These are phyloP conservation scores for Hylyphantes graminicola DNA, from an alignment of 1,140 invertebrate genomes.

Conservation along the genomic window DNA sequence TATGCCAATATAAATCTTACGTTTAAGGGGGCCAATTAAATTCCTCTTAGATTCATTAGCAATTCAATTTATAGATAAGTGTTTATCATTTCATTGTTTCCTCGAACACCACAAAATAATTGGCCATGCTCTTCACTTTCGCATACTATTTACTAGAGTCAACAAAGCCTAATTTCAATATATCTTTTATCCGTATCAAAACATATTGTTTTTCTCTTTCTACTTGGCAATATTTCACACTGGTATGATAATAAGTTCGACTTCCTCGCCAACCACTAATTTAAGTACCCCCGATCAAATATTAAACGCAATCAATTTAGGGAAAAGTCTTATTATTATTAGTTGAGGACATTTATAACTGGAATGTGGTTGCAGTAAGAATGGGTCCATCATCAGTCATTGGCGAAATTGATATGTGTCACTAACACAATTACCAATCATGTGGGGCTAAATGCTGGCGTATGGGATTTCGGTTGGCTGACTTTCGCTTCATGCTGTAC, in stretches of 20 bases:
- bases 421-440: constrained; percentile 33
- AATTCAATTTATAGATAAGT: no score
- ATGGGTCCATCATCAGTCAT: constrained; percentile 17
- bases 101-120: no score
- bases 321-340: background rate
- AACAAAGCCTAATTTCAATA: no score
- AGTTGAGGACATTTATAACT: constrained; percentile 1
- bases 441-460: constrained; percentile 5
- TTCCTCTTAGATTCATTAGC: no score
- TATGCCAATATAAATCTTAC: no score
- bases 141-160: no score
- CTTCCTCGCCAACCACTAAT: background rate
- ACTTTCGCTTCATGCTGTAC: background rate
- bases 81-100: no score
- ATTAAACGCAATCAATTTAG: background rate
- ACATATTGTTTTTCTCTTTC: background rate
- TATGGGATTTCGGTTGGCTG: constrained; percentile 18
- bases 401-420: constrained; percentile 44
- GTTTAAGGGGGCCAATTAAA: no score
- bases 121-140: no score
- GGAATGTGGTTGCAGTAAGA: background rate
- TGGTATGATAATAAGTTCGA: background rate
- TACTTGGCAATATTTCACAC: background rate
- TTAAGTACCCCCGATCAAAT: background rate
- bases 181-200: background rate